Evolutionary conservation across 2,888 invertebrate genomes (phyloP).

Genomic region (Polymixis flavicincta): DNA sequence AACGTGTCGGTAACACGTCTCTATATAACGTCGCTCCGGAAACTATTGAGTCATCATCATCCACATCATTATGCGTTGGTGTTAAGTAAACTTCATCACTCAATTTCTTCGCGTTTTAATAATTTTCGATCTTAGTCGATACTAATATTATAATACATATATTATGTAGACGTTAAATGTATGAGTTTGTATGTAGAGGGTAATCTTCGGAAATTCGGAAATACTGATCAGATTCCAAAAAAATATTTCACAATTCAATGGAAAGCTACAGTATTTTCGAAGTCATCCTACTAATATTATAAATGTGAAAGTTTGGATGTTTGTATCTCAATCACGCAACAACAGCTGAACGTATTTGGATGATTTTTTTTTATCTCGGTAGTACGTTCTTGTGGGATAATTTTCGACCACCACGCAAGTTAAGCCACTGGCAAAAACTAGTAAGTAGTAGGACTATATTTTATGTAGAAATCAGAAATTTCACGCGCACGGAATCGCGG

Average conservation of each 20-base stretch:
- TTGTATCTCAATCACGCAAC: too few species aligned
- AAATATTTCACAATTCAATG: neutral
- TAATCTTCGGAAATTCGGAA: neutral
- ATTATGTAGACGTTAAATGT: neutral
- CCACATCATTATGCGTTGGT: constrained; percentile 31
- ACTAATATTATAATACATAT: neutral
- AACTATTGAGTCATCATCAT: constrained; percentile 55
- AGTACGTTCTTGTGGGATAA: too few species aligned
- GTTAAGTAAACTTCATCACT: constrained; percentile 31
- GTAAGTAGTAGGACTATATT: too few species aligned
- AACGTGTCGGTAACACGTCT: constrained; percentile 47
- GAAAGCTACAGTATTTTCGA: neutral
- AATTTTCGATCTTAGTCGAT: neutral
- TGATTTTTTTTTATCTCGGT: too few species aligned
- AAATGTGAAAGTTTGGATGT: too few species aligned
- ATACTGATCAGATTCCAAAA: neutral
- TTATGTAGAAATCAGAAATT: too few species aligned
- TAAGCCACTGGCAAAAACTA: too few species aligned
- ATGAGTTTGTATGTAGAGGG: neutral
- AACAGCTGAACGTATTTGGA: too few species aligned
- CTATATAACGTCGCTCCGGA: constrained; percentile 52
- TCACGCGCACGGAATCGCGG: neutral
- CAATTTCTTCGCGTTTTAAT: constrained; percentile 6
- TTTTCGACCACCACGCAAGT: too few species aligned
- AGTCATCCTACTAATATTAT: neutral